Conservation (phyloP, 1,140 invertebrate species). For the Drosophila kikkawai region DNA sequence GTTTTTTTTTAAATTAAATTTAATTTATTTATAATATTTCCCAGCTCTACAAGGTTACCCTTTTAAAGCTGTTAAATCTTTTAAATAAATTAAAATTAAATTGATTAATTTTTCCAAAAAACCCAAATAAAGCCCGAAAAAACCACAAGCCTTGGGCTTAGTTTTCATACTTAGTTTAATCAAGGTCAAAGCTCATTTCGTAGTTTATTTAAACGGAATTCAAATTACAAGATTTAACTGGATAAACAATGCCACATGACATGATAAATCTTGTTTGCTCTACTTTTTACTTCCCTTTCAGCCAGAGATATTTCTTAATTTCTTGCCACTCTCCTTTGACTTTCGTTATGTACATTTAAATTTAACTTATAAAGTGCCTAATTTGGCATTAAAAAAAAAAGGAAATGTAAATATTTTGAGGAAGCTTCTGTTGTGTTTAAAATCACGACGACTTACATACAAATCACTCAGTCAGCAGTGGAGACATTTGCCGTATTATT, state of each 20-base stretch:
- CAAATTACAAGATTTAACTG: background rate
- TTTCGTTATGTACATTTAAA: slow-evolving; percentile 16
- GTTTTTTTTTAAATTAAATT: too few species aligned
- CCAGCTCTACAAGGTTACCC: too few species aligned
- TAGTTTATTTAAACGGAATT: background rate
- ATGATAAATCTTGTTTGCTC: background rate
- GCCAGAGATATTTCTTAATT: background rate
- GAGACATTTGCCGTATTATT: slow-evolving; percentile 56
- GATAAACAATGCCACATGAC: background rate
- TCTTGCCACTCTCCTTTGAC: background rate
- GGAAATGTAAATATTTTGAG: background rate
- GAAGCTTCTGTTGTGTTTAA: slow-evolving; percentile 1
- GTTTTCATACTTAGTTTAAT: background rate
- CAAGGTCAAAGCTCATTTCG: background rate
- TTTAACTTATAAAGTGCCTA: background rate
- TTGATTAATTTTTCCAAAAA: background rate
- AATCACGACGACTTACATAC: background rate
- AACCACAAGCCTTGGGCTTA: background rate
- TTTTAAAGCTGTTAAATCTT: too few species aligned
- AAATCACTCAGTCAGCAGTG: background rate
- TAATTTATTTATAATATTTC: too few species aligned
- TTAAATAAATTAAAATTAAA: too few species aligned
- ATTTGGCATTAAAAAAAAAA: background rate
- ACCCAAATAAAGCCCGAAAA: background rate
- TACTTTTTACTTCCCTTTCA: background rate